phyloP scores from a whole-genome alignment of 64 coral and sea anemone species.

The Trachythela sp. region DNA sequence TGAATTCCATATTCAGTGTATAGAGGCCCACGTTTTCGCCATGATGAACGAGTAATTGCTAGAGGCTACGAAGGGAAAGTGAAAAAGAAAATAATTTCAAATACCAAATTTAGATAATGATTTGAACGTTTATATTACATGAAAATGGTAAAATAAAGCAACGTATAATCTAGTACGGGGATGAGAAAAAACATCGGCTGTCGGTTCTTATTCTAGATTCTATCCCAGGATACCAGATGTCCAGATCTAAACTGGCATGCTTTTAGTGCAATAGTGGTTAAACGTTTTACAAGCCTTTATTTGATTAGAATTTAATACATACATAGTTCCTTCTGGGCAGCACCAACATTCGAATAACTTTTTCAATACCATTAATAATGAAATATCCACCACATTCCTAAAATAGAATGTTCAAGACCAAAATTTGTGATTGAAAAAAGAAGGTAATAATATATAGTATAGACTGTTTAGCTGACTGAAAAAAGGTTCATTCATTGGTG shows the following conservation, averaged over 20 bases:
- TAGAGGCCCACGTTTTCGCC: conserved; percentile 72
- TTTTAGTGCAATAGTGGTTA: no score
- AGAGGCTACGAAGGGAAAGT: conserved; percentile 49
- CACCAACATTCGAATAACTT: conserved; percentile 91
- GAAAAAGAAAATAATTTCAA: background rate
- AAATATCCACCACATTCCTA: conserved; percentile 99
- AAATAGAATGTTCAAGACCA: background rate
- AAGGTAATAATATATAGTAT: no score
- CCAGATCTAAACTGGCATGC: no score
- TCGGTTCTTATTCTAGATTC: no score
- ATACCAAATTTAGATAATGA: background rate
- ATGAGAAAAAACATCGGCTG: no score
- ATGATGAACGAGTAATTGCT: conserved; percentile 62
- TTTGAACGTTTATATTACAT: no score
- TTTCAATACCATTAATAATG: conserved; percentile 93
- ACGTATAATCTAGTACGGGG: no score
- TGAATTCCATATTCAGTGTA: conserved; percentile 95
- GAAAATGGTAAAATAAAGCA: no score
- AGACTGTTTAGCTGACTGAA: no score
- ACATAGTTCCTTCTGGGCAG: conserved; percentile 98
- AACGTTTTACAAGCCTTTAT: no score
- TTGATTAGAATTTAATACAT: conserved; percentile 16
- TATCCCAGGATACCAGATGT: no score
- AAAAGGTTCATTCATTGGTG: no score
- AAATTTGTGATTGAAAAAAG: background rate